Evolutionary conservation across 2,113 vertebrate genomes (phyloP).

Genomic region (Coreoperca whiteheadi): DNA sequence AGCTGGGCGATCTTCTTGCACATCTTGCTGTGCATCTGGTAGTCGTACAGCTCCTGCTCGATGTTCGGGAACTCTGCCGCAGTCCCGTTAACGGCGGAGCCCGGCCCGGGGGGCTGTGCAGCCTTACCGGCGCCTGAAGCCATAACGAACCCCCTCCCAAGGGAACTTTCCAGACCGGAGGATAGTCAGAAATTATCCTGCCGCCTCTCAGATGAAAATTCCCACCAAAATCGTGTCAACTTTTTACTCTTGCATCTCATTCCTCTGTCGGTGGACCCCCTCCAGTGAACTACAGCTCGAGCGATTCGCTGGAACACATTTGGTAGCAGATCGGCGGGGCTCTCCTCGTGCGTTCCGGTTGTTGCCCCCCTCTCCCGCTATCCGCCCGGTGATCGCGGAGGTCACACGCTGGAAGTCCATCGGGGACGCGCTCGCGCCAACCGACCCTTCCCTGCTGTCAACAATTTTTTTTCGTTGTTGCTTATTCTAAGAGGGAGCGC

Average conservation of each 20-base stretch:
- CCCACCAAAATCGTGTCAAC: constrained; percentile 64
- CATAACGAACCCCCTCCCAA: constrained; percentile 65
- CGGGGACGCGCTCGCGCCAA: constrained; percentile 72
- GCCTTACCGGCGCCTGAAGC: constrained; percentile 91
- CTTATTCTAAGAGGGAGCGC: constrained; percentile 54
- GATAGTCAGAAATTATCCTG: constrained; percentile 65
- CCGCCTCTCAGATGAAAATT: constrained; percentile 62
- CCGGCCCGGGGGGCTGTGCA: constrained; percentile 81
- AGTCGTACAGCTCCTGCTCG: constrained; percentile 84
- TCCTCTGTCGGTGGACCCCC: constrained; percentile 55
- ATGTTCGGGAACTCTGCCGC: constrained; percentile 82
- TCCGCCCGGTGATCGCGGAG: constrained; percentile 77
- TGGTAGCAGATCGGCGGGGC: constrained; percentile 70
- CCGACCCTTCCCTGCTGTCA: constrained; percentile 66
- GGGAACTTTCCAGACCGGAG: constrained; percentile 73
- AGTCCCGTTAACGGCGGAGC: constrained; percentile 83
- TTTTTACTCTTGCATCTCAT: constrained; percentile 70
- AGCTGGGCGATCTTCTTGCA: constrained; percentile 99
- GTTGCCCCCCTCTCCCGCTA: constrained; percentile 67
- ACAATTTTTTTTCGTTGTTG: constrained; percentile 33
- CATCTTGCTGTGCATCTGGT: constrained; percentile 94
- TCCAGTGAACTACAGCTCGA: constrained; percentile 59
- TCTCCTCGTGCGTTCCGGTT: constrained; percentile 71
- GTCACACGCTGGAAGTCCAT: constrained; percentile 81
- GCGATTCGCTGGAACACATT: constrained; percentile 68